These are phyloP conservation scores for Lacerta bilineata DNA, from an alignment of 2,797 vertebrate genomes.

Conservation along the genomic window DNA sequence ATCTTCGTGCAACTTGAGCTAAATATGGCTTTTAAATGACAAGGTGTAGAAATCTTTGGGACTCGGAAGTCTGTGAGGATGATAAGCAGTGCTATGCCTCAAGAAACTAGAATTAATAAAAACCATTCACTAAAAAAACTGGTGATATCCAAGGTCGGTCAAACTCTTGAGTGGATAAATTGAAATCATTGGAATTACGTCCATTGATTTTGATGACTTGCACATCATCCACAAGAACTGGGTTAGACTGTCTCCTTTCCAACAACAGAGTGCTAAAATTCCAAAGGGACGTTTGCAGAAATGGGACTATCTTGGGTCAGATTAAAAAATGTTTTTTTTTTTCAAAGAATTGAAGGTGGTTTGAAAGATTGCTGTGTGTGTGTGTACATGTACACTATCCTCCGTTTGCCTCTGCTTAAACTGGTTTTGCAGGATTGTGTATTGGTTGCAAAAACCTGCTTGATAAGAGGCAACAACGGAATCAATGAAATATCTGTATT, in stretches of 20 bases:
- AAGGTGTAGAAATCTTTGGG: accelerated
- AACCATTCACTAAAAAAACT: too few relatives aligned
- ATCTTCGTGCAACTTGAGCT: neutral
- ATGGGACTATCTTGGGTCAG: neutral
- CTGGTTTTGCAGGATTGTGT: neutral
- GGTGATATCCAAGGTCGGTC: too few relatives aligned
- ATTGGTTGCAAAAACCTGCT: neutral
- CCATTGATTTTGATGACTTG: too few relatives aligned
- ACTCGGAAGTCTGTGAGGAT: neutral
- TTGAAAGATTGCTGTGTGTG: neutral
- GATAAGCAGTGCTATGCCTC: neutral
- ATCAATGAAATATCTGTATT: neutral
- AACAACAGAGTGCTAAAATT: neutral
- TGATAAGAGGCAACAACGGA: neutral
- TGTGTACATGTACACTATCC: neutral
- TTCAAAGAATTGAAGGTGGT: neutral
- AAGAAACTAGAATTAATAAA: neutral
- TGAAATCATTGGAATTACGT: too few relatives aligned
- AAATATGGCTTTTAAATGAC: constrained; percentile 5
- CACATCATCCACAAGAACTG: neutral
- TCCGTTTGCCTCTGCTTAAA: neutral
- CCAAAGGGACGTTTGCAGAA: neutral
- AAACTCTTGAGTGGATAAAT: too few relatives aligned
- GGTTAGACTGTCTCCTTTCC: neutral
- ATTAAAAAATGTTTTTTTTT: neutral